These are phyloP conservation scores for Halcyon senegalensis DNA, from an alignment of 2,113 vertebrate genomes.

Conservation along the genomic window DNA sequence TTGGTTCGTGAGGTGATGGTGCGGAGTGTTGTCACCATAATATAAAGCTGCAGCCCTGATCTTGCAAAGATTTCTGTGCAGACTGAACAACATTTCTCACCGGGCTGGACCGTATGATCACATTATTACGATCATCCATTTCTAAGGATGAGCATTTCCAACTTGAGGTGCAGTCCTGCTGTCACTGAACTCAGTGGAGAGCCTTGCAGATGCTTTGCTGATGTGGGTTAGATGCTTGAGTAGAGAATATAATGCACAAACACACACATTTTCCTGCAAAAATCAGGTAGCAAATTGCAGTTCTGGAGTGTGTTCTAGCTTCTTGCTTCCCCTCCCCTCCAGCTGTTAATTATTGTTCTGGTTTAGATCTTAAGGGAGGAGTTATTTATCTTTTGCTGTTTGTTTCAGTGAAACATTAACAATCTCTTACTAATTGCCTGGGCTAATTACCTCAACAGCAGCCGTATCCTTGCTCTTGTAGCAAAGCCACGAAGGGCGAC, in stretches of 20 bases:
- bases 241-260: not conserved
- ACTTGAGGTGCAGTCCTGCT: not conserved
- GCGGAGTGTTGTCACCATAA: not conserved
- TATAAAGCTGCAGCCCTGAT: not conserved
- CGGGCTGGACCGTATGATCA: not conserved
- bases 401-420: conserved; percentile 38
- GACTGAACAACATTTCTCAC: not conserved
- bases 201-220: not conserved
- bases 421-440: conserved; percentile 38
- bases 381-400: conserved; percentile 46
- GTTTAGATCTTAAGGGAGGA: conserved; percentile 31
- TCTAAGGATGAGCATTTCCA: not conserved
- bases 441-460: conserved; percentile 29
- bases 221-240: not conserved
- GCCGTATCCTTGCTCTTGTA: not conserved
- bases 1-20: not conserved
- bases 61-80: not conserved
- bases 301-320: not conserved
- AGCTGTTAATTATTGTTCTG: conserved; percentile 49
- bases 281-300: not conserved
- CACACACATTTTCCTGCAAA: not conserved
- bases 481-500: not conserved
- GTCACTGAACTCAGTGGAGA: not conserved
- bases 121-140: not conserved
- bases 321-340: not conserved